Evolutionary conservation across 2,888 invertebrate genomes (phyloP).

Genomic region (Taphrorychus bicolor): DNA sequence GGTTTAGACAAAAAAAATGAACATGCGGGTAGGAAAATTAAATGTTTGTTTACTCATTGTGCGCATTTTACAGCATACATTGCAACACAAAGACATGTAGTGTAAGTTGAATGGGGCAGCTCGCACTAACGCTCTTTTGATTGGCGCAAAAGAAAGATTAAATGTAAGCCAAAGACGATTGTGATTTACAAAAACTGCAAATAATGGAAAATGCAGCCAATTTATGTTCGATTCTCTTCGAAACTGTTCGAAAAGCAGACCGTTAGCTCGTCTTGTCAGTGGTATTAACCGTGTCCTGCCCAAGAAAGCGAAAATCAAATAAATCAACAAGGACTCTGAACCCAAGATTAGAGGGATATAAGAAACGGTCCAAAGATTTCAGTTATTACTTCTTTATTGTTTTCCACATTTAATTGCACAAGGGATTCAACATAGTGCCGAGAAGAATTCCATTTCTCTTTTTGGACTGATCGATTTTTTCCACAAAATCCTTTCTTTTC

Average conservation of each 20-base stretch:
- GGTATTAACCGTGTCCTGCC: constrained; percentile 15
- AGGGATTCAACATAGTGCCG: neutral
- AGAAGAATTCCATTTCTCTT: neutral
- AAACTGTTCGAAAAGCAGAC: constrained; percentile 10
- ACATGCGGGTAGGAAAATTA: too few relatives aligned
- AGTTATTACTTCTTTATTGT: constrained; percentile 25
- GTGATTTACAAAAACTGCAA: neutral
- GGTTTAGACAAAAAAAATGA: neutral
- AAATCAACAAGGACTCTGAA: constrained; percentile 28
- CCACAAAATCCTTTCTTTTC: too few relatives aligned
- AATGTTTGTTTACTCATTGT: too few relatives aligned
- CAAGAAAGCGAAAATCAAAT: constrained; percentile 27
- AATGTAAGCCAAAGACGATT: too few relatives aligned
- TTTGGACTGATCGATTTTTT: neutral
- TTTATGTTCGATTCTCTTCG: too few relatives aligned
- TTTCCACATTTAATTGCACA: constrained; percentile 22
- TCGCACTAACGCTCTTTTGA: too few relatives aligned
- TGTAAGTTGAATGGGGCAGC: too few relatives aligned
- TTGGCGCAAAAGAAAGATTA: too few relatives aligned
- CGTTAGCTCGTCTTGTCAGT: constrained; percentile 12
- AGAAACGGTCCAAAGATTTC: constrained; percentile 26
- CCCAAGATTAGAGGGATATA: constrained; percentile 23
- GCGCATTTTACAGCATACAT: too few relatives aligned
- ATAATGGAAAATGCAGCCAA: too few relatives aligned
- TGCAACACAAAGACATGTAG: too few relatives aligned